Evolutionary conservation across 2,797 vertebrate genomes (phyloP).

Genomic region (Brachyalestes nurse): DNA sequence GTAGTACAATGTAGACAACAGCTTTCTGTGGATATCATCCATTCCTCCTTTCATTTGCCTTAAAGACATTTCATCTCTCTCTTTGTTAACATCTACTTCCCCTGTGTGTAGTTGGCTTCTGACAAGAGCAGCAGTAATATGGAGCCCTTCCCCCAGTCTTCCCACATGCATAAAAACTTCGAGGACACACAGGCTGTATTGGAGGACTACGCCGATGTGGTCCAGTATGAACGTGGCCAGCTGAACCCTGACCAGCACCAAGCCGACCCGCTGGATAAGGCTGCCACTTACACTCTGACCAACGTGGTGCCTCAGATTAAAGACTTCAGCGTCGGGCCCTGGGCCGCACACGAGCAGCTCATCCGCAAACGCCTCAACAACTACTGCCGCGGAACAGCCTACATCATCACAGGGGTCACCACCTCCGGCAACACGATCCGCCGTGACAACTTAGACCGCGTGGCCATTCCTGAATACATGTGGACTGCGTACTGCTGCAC

Average conservation of each 20-base stretch:
- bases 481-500: slow-evolving; percentile 79
- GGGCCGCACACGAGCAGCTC: slow-evolving; percentile 67
- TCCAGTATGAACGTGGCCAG: slow-evolving; percentile 74
- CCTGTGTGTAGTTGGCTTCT: slow-evolving; percentile 67
- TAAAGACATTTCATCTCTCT: not conserved
- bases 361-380: slow-evolving; percentile 77
- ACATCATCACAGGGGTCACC: slow-evolving; percentile 72
- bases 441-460: slow-evolving; percentile 71
- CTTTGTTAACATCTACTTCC: not conserved
- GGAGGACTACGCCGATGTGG: slow-evolving; percentile 73
- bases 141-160: slow-evolving; percentile 74
- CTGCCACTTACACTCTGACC: slow-evolving; percentile 74
- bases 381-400: slow-evolving; percentile 73
- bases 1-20: no score
- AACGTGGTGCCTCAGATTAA: slow-evolving; percentile 75
- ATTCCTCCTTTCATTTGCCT: not conserved
- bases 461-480: slow-evolving; percentile 74
- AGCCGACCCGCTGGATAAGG: slow-evolving; percentile 72
- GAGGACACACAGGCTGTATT: slow-evolving; percentile 75
- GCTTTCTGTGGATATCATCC: not conserved
- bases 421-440: slow-evolving; percentile 74
- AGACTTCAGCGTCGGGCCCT: slow-evolving; percentile 72
- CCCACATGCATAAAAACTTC: slow-evolving; percentile 75
- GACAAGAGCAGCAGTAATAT: slow-evolving; percentile 76
- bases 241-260: slow-evolving; percentile 75